Evolutionary conservation across 2,797 vertebrate genomes (phyloP), one percentile per base, ranked within the genome.

Genomic region (Lacerta agilis): DNA sequence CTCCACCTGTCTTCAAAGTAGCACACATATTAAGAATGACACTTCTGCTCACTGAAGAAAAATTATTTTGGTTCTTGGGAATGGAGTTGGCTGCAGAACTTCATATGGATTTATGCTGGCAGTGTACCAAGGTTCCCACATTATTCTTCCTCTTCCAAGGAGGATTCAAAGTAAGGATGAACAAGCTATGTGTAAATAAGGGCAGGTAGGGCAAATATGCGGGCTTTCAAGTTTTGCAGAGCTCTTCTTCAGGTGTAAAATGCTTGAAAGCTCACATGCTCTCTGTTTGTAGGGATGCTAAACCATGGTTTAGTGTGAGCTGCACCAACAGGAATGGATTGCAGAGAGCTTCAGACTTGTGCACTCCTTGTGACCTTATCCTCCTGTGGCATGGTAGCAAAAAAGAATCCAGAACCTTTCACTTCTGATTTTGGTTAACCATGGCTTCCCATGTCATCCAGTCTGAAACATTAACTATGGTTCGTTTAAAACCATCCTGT

Each of bases 41-140:
- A 69, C 71, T 77, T 86, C 33, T 77, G 61, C 79, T 81, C 83
- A 69, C 0, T 0, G 33, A 90, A 27, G 69, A 80, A 58, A 81
- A 76, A 82, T 87, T 73, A 87, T 85, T 79, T n/a, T 45, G 64
- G 72, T 61, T 82, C 81, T 83, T 36, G 38, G 81, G 45, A 88
- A 88, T 33, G 45, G 45, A 64, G 58, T 13, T 71, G 64, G 82
- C n/a, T 61, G 58, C 27, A 43, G 76, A 81, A 69, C 64, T 58
- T 61, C 18, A 20, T 36, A 71, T 41, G 33, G 25, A 83, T 66
- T 25, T 80, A 25, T 79, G 55, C 55, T 55, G 71, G 66, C 77
- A 66, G 67, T 49, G 55, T 10, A 71, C 76, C 79, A 82, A 17
- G 1, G 3, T 41, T 29, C 15, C 71, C n/a, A 61, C 41, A 33